Conservation (phyloP, 1,140 invertebrate genomes). For the Caenorhabditis remanei region DNA sequence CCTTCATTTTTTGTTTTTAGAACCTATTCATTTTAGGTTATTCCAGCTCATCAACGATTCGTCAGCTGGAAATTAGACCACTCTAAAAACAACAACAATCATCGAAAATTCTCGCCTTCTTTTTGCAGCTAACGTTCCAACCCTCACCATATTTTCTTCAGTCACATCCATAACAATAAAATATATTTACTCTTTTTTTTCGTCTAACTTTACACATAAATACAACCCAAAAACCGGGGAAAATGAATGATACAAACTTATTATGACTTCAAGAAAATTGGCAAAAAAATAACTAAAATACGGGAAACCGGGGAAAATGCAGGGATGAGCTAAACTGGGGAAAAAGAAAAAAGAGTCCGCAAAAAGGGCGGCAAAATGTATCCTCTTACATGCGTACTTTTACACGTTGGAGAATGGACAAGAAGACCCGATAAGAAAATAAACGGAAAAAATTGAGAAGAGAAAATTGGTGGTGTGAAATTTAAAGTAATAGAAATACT, state of each 20-base stretch:
- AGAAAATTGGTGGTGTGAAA: conserved; percentile 23
- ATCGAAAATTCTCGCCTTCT: conserved; percentile 47
- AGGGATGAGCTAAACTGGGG: conserved; percentile 38
- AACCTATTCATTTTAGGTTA: background rate
- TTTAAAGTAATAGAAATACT: conserved; percentile 45
- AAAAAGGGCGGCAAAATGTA: conserved; percentile 49
- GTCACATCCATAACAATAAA: conserved; percentile 47
- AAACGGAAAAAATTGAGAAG: conserved; percentile 35
- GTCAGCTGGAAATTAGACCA: conserved; percentile 44
- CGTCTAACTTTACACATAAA: conserved; percentile 35
- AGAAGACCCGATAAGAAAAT: conserved; percentile 35
- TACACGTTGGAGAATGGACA: conserved; percentile 36
- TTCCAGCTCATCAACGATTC: conserved; percentile 24
- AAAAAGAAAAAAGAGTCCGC: conserved; percentile 15
- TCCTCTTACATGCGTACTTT: conserved; percentile 55
- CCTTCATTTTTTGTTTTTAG: no score
- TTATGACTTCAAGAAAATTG: background rate
- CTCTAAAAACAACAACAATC: conserved; percentile 32
- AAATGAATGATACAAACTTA: conserved; percentile 12
- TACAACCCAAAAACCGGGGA: background rate
- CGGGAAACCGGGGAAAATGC: background rate
- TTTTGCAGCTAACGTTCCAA: conserved; percentile 25
- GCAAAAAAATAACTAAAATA: conserved; percentile 1
- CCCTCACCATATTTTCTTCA: conserved; percentile 10
- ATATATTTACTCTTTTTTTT: conserved; percentile 22